Percentiles rank a stretch among this genome's conserved stretches.
phyloP scores from a whole-genome alignment of 1,140 invertebrate genomes.

The Neomicropteryx cornuta region DNA sequence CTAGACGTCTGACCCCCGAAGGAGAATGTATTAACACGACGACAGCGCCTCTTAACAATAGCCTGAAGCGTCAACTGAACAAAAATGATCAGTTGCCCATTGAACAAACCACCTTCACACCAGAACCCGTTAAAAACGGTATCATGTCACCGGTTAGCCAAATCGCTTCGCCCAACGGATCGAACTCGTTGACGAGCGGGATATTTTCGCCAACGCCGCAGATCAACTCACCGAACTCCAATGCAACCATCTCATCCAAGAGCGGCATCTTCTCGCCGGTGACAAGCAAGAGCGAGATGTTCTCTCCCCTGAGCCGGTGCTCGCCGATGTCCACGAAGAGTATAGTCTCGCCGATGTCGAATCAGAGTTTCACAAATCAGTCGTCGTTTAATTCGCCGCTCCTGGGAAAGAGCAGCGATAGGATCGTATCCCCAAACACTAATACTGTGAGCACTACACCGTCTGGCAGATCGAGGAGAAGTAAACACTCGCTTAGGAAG shows the following conservation, averaged over 20 bases:
- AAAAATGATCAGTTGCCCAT: constrained; percentile 30
- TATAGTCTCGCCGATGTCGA: constrained; percentile 34
- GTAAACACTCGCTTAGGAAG: constrained; percentile 43
- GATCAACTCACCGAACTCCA: constrained; percentile 39
- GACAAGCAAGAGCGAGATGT: constrained; percentile 36
- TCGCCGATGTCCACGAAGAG: constrained; percentile 34
- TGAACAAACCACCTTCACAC: constrained; percentile 26
- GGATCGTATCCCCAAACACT: constrained; percentile 38
- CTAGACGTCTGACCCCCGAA: constrained; percentile 38
- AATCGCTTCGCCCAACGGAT: constrained; percentile 40
- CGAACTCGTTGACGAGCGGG: constrained; percentile 40
- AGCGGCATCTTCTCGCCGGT: constrained; percentile 36
- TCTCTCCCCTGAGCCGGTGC: constrained; percentile 34
- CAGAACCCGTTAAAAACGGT: constrained; percentile 30
- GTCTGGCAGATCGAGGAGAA: constrained; percentile 38
- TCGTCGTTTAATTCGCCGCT: constrained; percentile 36
- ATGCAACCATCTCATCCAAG: constrained; percentile 39
- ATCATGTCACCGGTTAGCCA: constrained; percentile 35
- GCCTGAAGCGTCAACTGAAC: constrained; percentile 34
- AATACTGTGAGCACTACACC: constrained; percentile 38
- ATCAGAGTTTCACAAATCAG: constrained; percentile 19
- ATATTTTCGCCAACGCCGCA: constrained; percentile 41
- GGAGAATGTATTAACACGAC: constrained; percentile 38
- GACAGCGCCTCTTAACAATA: constrained; percentile 36
- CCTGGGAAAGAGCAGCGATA: constrained; percentile 36